Conservation (phyloP, 2,113 vertebrate species). For the Diphyllodes magnificus region DNA sequence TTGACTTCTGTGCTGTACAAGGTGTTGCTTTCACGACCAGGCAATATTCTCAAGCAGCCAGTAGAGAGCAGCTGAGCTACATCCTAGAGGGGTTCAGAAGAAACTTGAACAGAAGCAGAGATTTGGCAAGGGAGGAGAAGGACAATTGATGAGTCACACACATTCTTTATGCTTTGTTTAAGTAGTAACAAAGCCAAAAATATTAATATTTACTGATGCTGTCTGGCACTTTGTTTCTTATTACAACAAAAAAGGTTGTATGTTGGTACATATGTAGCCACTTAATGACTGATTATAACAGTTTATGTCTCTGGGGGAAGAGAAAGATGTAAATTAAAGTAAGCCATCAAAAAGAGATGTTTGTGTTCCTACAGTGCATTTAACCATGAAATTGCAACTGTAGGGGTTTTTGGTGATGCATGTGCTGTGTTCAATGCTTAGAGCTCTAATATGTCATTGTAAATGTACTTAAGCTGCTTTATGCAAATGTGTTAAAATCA, state of each 20-base stretch:
- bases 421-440: conserved; percentile 25
- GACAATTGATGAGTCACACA: background rate
- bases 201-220: conserved; percentile 44
- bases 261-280: conserved; percentile 20
- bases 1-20: background rate
- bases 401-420: conserved; percentile 32
- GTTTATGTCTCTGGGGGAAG: conserved; percentile 26
- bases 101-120: background rate
- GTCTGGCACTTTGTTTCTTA: conserved; percentile 38
- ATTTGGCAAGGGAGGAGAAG: background rate
- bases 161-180: conserved; percentile 51
- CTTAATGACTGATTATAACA: conserved; percentile 43
- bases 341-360: conserved; percentile 48
- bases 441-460: conserved; percentile 40
- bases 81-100: background rate
- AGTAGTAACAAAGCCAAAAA: conserved; percentile 47
- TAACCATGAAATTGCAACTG: conserved; percentile 50
- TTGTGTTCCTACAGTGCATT: conserved; percentile 49
- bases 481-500: conserved; percentile 49
- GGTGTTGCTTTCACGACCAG: background rate
- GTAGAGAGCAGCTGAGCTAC: conserved; percentile 76
- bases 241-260: background rate
- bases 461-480: conserved; percentile 58
- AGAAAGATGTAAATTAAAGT: conserved; percentile 54
- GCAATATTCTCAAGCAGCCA: conserved; percentile 36